A percentile compares a stretch with the other conserved stretches of the same genome.
Evolutionary conservation across 2,797 vertebrate species (phyloP).

Genomic region (Hybognathus amarus): DNA sequence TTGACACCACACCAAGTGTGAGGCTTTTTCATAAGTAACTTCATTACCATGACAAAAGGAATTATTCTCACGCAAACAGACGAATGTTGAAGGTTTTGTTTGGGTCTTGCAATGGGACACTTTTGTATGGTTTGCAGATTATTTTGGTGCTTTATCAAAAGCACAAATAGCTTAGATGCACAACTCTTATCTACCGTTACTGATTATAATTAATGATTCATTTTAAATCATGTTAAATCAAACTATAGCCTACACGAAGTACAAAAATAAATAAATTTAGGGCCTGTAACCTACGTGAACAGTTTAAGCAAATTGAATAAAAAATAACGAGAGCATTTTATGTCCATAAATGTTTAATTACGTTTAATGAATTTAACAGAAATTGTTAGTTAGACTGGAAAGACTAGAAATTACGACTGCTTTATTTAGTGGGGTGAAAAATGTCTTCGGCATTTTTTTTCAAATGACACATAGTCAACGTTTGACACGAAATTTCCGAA

Average conservation of each 20-base stretch:
- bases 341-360: neutral
- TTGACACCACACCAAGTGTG: slow-evolving; percentile 87
- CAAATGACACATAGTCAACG: neutral
- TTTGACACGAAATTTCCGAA: slow-evolving; percentile 5
- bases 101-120: slow-evolving; percentile 20
- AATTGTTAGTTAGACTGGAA: neutral
- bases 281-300: neutral
- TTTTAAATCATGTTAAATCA: slow-evolving; percentile 3
- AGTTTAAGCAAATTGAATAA: neutral
- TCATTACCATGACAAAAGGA: slow-evolving; percentile 89
- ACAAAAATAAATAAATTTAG: neutral
- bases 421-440: neutral
- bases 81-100: slow-evolving; percentile 71
- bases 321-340: neutral
- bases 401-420: slow-evolving; percentile 1
- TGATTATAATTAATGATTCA: slow-evolving; percentile 20
- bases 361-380: neutral
- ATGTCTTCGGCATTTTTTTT: neutral
- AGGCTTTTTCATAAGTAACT: slow-evolving; percentile 87
- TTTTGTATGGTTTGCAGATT: slow-evolving; percentile 18
- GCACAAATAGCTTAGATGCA: neutral
- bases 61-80: slow-evolving; percentile 85
- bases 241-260: neutral
- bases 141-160: slow-evolving; percentile 11
- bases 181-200: slow-evolving; percentile 14